Conservation (phyloP, 2,888 invertebrate genomes). For the Diarsia mendica region DNA sequence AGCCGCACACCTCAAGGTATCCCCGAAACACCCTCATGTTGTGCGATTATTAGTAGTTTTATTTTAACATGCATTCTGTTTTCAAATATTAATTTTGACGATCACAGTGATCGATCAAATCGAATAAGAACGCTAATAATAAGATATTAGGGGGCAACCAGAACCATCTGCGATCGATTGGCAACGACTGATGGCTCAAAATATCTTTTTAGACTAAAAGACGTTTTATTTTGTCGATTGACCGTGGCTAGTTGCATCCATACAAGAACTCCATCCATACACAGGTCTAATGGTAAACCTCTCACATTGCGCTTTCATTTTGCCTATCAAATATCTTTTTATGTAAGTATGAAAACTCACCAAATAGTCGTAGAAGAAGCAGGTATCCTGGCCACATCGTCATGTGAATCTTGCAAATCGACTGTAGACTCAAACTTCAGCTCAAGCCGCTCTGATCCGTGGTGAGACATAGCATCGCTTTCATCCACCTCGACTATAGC, state of each 20-base stretch:
- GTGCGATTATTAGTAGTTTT: neutral
- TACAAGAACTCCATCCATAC: neutral
- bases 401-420: conserved; percentile 80
- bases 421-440: conserved; percentile 82
- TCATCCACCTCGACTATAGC: conserved; percentile 88
- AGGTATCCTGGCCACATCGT: conserved; percentile 79
- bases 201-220: neutral
- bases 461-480: conserved; percentile 80
- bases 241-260: too few species aligned
- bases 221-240: too few species aligned
- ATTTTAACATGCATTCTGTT: neutral
- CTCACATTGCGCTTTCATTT: neutral
- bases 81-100: neutral
- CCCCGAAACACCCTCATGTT: neutral
- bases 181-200: neutral
- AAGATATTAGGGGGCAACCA: neutral
- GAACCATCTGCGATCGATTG: too few species aligned
- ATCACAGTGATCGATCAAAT: neutral
- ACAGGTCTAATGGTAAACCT: neutral
- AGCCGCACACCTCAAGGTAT: neutral
- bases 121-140: neutral
- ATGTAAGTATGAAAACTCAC: conserved; percentile 63
- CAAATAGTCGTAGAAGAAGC: conserved; percentile 83
- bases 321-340: neutral
- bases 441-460: conserved; percentile 82